phyloP scores from a whole-genome alignment of 2,888 invertebrate genomes.

The Tachystola acroxantha region DNA sequence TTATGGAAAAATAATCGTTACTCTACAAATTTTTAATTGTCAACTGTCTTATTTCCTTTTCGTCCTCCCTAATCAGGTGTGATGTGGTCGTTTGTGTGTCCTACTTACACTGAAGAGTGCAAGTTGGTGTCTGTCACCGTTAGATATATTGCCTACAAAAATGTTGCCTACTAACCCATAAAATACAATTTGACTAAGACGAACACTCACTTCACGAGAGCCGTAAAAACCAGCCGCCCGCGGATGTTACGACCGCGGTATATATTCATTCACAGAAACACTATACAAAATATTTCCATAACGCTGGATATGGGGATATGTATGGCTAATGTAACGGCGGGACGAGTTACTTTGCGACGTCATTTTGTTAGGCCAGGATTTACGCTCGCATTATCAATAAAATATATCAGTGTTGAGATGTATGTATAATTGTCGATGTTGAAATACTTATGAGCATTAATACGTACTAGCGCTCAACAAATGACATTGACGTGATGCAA shows the following conservation, averaged over 20 bases:
- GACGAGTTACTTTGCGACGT: neutral
- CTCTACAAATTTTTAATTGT: too few relatives aligned
- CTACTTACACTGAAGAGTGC: conserved; percentile 15
- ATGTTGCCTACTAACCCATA: conserved; percentile 32
- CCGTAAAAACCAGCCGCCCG: conserved; percentile 36
- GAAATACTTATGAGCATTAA: too few relatives aligned
- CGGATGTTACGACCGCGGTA: conserved; percentile 28
- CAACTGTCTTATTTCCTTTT: too few relatives aligned
- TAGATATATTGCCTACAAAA: conserved; percentile 30
- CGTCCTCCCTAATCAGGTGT: conserved; percentile 18
- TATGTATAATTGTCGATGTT: too few relatives aligned
- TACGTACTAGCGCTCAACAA: too few relatives aligned
- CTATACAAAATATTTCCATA: conserved; percentile 32
- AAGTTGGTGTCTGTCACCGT: conserved; percentile 16
- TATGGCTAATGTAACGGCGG: conserved; percentile 1
- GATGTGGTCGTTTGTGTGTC: conserved; percentile 10
- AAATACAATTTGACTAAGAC: conserved; percentile 49
- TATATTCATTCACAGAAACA: conserved; percentile 36
- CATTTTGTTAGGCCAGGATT: too few relatives aligned
- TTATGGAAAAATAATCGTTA: too few relatives aligned
- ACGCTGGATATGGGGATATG: conserved; percentile 17
- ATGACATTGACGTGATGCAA: too few relatives aligned
- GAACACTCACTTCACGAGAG: conserved; percentile 36
- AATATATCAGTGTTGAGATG: too few relatives aligned
- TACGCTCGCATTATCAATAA: too few relatives aligned